A percentile compares a stretch with the other conserved stretches of the same genome.
phyloP scores from a whole-genome alignment of 2,797 vertebrate genomes.

The Karalla daura region DNA sequence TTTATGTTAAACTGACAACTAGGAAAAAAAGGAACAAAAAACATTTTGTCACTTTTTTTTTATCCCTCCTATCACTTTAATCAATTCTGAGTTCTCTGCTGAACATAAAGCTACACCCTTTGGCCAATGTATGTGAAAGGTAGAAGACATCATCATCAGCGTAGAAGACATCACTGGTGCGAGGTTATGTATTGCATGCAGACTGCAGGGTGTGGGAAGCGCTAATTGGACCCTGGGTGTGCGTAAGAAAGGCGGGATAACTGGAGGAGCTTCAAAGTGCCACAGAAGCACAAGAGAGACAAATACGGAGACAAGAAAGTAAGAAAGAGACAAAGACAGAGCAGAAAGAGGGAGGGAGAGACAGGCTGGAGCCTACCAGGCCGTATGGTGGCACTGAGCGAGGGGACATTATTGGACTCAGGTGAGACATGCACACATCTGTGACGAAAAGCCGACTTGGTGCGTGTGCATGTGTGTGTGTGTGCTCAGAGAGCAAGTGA shows the following conservation, averaged over 20 bases:
- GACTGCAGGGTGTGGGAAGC: conserved; percentile 71
- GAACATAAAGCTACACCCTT: conserved; percentile 20
- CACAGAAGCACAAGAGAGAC: conserved; percentile 58
- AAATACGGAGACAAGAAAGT: conserved; percentile 5
- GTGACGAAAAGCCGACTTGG: conserved; percentile 82
- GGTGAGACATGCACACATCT: conserved; percentile 93
- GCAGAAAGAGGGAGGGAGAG: conserved; percentile 14
- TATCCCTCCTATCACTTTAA: conserved; percentile 33
- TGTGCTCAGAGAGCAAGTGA: conserved; percentile 39
- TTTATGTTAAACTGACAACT: conserved; percentile 27
- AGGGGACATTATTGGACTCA: conserved; percentile 88
- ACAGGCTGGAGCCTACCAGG: conserved; percentile 87
- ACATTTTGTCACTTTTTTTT: conserved; percentile 16
- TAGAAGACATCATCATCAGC: too few species aligned
- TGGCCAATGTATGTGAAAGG: conserved; percentile 88
- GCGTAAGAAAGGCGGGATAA: conserved; percentile 90
- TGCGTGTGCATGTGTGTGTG: conserved; percentile 24
- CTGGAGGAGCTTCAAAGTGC: conserved; percentile 87
- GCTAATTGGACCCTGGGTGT: conserved; percentile 95
- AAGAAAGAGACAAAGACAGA: conserved; percentile 70
- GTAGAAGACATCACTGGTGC: conserved; percentile 92
- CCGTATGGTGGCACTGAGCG: conserved; percentile 83
- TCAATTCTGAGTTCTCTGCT: conserved; percentile 42
- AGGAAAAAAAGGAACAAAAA: background rate
- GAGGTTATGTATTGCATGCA: conserved; percentile 91